These are phyloP conservation scores for Poecilia gillii DNA, from an alignment of 2,797 vertebrate genomes.

Conservation along the genomic window DNA sequence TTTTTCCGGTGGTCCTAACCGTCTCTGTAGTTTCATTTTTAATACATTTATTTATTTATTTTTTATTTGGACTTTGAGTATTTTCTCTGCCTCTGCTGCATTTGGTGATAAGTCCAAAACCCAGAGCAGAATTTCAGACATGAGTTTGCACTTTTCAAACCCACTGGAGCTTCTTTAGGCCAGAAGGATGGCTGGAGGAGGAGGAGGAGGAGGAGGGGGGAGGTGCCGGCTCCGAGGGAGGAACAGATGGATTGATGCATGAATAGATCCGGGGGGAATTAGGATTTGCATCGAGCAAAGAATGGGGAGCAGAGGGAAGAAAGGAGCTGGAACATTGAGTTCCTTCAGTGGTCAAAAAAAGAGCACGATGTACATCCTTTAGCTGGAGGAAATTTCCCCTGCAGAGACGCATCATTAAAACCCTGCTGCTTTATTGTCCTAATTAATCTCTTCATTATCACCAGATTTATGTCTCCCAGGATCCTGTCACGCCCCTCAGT, in stretches of 20 bases:
- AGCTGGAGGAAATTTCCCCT: conserved; percentile 23
- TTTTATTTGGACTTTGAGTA: neutral
- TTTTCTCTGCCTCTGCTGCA: neutral
- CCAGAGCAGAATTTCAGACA: conserved; percentile 15
- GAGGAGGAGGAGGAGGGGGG: neutral
- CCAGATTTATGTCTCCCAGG: conserved; percentile 52
- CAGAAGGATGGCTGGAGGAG: conserved; percentile 13
- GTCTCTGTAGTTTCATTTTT: too few relatives aligned
- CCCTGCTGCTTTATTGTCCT: conserved; percentile 49
- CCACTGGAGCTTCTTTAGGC: conserved; percentile 28
- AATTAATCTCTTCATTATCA: conserved; percentile 57
- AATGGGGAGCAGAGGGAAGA: conserved; percentile 21
- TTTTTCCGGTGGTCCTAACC: too few relatives aligned
- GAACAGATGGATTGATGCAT: conserved; percentile 42
- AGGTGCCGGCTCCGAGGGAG: conserved; percentile 20
- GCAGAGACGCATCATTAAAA: conserved; percentile 56
- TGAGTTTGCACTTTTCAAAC: conserved; percentile 17
- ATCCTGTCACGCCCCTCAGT: conserved; percentile 44
- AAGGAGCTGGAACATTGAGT: conserved; percentile 31
- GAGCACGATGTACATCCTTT: conserved; percentile 14
- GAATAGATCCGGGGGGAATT: conserved; percentile 27
- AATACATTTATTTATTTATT: too few relatives aligned
- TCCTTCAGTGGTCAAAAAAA: conserved; percentile 4
- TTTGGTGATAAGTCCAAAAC: conserved; percentile 15
- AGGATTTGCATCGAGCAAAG: conserved; percentile 32